Evolutionary conservation across 2,113 vertebrate genomes (phyloP), one percentile per base, ranked within the genome.

Genomic region (Mustelus asterias): DNA sequence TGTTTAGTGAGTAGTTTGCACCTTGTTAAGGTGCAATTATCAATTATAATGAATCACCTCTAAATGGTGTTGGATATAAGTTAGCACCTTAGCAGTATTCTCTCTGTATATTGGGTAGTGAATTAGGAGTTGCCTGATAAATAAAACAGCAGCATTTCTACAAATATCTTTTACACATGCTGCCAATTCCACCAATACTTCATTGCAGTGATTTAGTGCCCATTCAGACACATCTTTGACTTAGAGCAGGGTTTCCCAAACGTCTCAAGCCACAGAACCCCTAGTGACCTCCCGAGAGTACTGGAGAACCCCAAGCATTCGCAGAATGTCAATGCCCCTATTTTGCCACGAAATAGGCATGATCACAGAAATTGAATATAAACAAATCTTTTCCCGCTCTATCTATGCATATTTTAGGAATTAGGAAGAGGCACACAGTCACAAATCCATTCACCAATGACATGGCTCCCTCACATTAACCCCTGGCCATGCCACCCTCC

Each of bases 21-120:
- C 60, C 60, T 93, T 18, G 6, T 65, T 65, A 65, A 65, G 14
- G 60, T 93, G 33, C 33, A 93, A 93, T 92, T 65, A 92, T 65
- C 58, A 63, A 63, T 93, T 65, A 65, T 93, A 65, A 65, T 93
- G 60, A 93, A 93, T 93, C 89, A 93, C 89, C 89, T 93, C 60
- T 37, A 93, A 37, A 60, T 93, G 89, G 89, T 93, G 89, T 93
- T 33, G 29, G 60, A 63, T 93, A 18, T 4, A 93, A 65, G 33
- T 93, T 65, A 93, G 63, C 89, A 93, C 89, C 33, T 93, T 22
- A 65, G 60, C 60, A 65, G 89, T 65, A 93, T 65, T 65, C n/a
- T 65, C 60, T 65, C 60, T 14, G 18, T 93, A 63, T 33, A 65
- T 18, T 93, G 20, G 58, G 63, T 65, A n/a, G 60, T 65, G 89